Percentiles rank a stretch among this genome's conserved stretches.
Conservation (phyloP, 2,888 invertebrate genomes). For the Bruchidius siliquastri region DNA sequence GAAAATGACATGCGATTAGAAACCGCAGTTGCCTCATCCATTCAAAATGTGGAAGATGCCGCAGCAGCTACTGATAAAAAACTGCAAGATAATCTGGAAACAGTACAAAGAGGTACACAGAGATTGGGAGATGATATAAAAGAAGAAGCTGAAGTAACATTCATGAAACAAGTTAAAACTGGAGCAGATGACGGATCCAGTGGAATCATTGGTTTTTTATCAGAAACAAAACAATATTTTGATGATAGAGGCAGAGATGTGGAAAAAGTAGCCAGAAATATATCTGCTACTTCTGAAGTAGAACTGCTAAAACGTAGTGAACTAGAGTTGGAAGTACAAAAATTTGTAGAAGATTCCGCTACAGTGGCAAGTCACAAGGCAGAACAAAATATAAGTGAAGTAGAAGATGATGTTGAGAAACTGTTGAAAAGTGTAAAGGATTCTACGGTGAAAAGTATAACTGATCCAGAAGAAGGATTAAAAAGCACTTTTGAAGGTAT, state of each 20-base stretch:
- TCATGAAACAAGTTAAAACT: slow-evolving; percentile 16
- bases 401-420: too few relatives aligned
- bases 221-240: too few relatives aligned
- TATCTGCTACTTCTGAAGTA: too few relatives aligned
- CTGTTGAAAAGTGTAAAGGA: background rate
- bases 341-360: too few relatives aligned
- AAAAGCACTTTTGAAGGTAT: background rate
- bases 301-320: too few relatives aligned
- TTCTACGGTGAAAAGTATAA: background rate
- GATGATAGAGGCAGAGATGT: too few relatives aligned
- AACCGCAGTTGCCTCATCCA: slow-evolving; percentile 13
- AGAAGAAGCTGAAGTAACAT: slow-evolving; percentile 3
- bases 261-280: too few relatives aligned
- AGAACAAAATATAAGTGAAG: too few relatives aligned
- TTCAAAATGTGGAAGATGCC: slow-evolving; percentile 21
- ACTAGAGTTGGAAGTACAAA: too few relatives aligned
- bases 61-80: slow-evolving; percentile 5
- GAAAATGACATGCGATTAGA: background rate
- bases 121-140: slow-evolving; percentile 2
- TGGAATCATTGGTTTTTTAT: too few relatives aligned
- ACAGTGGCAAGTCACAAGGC: too few relatives aligned
- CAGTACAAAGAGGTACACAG: slow-evolving; percentile 1
- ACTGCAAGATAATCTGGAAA: slow-evolving; percentile 5
- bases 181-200: too few relatives aligned
- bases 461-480: background rate